These are phyloP conservation scores for Euproctis similis DNA, from an alignment of 2,888 invertebrate species.

Conservation along the genomic window DNA sequence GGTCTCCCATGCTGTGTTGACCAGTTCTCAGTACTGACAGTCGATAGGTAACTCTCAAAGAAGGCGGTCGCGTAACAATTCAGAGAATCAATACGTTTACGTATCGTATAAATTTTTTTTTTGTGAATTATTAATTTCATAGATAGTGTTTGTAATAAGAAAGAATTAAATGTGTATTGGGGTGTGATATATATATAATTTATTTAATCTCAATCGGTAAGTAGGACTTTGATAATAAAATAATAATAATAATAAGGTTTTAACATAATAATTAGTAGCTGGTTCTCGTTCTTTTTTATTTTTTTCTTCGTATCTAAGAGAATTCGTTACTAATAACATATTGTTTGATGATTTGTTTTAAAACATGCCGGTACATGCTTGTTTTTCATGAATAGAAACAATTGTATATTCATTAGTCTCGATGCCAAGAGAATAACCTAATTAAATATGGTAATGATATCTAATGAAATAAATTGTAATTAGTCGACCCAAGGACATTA, in stretches of 20 bases:
- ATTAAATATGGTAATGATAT: too few relatives aligned
- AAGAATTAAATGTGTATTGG: constrained; percentile 25
- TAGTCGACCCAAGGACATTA: too few relatives aligned
- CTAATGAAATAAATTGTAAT: too few relatives aligned
- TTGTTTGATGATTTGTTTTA: too few relatives aligned
- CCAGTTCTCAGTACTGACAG: constrained; percentile 38
- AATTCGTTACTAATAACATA: too few relatives aligned
- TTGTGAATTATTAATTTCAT: constrained; percentile 17
- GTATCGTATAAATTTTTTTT: constrained; percentile 19
- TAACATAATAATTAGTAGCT: too few relatives aligned
- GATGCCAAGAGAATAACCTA: too few relatives aligned
- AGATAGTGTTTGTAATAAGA: constrained; percentile 21
- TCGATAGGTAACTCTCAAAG: constrained; percentile 46
- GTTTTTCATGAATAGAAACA: too few relatives aligned
- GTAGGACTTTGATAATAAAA: constrained; percentile 18
- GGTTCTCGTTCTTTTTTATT: too few relatives aligned
- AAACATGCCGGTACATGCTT: too few relatives aligned
- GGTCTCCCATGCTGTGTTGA: constrained; percentile 42
- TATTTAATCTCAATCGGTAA: constrained; percentile 31
- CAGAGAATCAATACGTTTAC: constrained; percentile 16
- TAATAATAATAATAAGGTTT: constrained; percentile 9
- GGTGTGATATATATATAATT: constrained; percentile 26
- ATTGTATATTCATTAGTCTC: too few relatives aligned
- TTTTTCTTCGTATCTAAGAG: too few relatives aligned
- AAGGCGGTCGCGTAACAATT: constrained; percentile 35